A percentile compares a stretch with the other conserved stretches of the same genome.
Conservation (phyloP, 2,113 vertebrate genomes). For the Sterna hirundo region DNA sequence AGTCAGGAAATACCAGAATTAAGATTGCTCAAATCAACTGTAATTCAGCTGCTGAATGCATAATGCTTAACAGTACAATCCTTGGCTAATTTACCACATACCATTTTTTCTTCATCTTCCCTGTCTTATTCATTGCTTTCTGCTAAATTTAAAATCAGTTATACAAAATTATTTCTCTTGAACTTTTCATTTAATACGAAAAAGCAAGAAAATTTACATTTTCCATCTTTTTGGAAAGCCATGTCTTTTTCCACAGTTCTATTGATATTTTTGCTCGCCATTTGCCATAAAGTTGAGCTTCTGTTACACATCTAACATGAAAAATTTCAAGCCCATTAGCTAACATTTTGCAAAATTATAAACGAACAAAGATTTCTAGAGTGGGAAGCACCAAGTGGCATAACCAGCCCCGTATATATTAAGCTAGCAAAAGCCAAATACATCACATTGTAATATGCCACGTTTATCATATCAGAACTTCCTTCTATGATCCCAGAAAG, state of each 20-base stretch:
- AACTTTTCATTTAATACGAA: neutral
- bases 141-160: neutral
- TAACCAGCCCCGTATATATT: neutral
- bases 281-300: neutral
- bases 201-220: neutral
- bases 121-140: neutral
- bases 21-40: neutral
- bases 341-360: neutral
- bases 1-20: neutral
- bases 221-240: neutral
- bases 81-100: neutral
- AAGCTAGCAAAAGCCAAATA: neutral
- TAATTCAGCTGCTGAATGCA: neutral
- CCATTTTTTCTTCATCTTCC: neutral
- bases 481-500: neutral
- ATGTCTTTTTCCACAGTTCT: neutral
- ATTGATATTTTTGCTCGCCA: neutral
- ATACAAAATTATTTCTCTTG: neutral
- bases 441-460: neutral
- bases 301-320: neutral
- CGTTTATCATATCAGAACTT: neutral
- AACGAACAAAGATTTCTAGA: neutral
- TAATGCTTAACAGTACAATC: neutral
- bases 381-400: neutral
- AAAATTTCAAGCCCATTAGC: neutral